A percentile compares a stretch with the other conserved stretches of the same genome.
Conservation (phyloP, 2,113 vertebrate species). For the Lutjanus erythropterus region DNA sequence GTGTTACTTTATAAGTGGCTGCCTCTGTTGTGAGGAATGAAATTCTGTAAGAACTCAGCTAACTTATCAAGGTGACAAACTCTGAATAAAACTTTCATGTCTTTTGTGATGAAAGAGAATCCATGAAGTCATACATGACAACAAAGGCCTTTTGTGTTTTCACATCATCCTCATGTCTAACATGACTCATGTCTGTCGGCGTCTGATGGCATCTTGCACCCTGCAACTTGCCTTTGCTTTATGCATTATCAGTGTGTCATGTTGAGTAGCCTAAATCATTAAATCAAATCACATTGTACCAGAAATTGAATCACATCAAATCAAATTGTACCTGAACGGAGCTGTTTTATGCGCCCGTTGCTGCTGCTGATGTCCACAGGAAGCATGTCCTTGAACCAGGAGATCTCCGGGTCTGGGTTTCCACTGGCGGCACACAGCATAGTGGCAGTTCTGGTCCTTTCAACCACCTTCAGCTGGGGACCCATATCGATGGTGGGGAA, state of each 20-base stretch:
- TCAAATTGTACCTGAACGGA: conserved; percentile 92
- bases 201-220: conserved; percentile 7
- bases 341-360: conserved; percentile 97
- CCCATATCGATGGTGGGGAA: conserved; percentile 99
- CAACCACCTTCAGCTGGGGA: conserved; percentile 98
- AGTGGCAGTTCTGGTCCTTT: conserved; percentile 94
- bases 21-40: conserved; percentile 15
- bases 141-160: conserved; percentile 54
- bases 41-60: conserved; percentile 27
- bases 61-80: conserved; percentile 52
- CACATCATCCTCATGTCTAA: conserved; percentile 34
- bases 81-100: conserved; percentile 45
- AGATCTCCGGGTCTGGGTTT: conserved; percentile 97
- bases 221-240: neutral
- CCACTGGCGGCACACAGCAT: conserved; percentile 98
- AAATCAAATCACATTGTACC: conserved; percentile 80
- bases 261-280: neutral
- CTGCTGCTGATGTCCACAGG: conserved; percentile 94
- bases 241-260: conserved; percentile 23
- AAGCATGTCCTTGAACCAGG: conserved; percentile 99
- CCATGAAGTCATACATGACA: conserved; percentile 46
- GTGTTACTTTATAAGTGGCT: conserved; percentile 41
- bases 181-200: conserved; percentile 28
- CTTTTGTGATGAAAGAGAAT: conserved; percentile 59
- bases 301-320: conserved; percentile 46